Conservation (phyloP, 1,140 invertebrate species). For the Listronotus bonariensis region DNA sequence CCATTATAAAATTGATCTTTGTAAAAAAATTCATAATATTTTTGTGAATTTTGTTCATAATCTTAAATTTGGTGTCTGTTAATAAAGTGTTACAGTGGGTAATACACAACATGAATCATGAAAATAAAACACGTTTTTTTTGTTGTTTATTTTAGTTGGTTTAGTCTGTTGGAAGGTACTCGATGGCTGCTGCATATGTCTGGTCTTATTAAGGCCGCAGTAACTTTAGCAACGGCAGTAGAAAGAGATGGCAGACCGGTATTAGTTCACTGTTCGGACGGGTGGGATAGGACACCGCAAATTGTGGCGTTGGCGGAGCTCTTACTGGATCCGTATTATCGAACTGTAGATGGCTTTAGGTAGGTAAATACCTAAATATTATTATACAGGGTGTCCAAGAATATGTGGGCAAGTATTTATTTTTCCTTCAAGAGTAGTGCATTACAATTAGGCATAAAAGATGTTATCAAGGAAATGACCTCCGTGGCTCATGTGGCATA, state of each 20-base stretch:
- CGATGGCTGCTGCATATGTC: slow-evolving; percentile 91
- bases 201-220: slow-evolving; percentile 78
- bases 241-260: slow-evolving; percentile 86
- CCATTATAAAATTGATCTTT: no score
- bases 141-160: slow-evolving; percentile 71
- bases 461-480: no score
- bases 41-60: no score
- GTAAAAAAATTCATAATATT: no score
- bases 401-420: no score
- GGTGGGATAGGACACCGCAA: slow-evolving; percentile 96
- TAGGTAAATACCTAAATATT: slow-evolving; percentile 6
- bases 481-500: no score
- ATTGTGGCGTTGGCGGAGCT: slow-evolving; percentile 89
- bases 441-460: no score
- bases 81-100: no score
- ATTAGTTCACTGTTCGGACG: slow-evolving; percentile 94
- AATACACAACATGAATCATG: slow-evolving; percentile 12
- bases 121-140: background rate
- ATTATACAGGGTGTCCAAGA: no score
- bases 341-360: slow-evolving; percentile 72
- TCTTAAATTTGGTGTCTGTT: no score
- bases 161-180: slow-evolving; percentile 82
- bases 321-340: slow-evolving; percentile 91
- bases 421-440: no score
- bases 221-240: slow-evolving; percentile 78